Evolutionary conservation across 2,888 invertebrate species (phyloP), one percentile per base, ranked within the genome.

Genomic region (Hemaris fuciformis): DNA sequence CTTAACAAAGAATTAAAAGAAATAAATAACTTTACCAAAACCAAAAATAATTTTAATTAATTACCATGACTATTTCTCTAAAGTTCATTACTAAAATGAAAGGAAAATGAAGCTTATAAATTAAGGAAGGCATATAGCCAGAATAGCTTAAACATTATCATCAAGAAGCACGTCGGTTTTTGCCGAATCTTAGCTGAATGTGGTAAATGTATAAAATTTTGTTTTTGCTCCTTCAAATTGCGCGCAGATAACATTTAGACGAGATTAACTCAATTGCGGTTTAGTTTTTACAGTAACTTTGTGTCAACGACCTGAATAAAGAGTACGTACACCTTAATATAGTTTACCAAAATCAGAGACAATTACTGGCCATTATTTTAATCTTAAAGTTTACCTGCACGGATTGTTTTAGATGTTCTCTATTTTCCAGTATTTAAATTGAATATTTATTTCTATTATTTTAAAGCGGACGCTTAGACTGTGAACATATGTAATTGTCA

Each of bases 261-360:
- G 43, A 57, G 62, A 62, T 62, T 62, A 62, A 43, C 34, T 60
- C 56, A 53, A 61, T 22, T 43, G 56, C 59, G 62, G 62, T 62
- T 62, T 60, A 62, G 62, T 62, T 62, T 62, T 62, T 62, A 62
- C 62, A 62, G 62, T 62, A 62, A 60, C 23, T 25, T 18, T 20
- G 43, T 22, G 59, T 60, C 59, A 62, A 57, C 48, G 56, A 62
- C 53, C 62, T 42, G 45, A n/a, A n/a, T 22, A n/a, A n/a, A 10
- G 18, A 57, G 56, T 41, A 60, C 60, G 53, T 53, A 53, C 60
- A 60, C 48, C 60, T 59, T 7, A 25, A 60, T 22, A 48, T 48
- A 60, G 60, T 48, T 46, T 23, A 48, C 15, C 34, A 59, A 60
- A 59, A n/a, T 59, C 25, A 53, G 43, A 48, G 48, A 60, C 60